Percentiles rank a stretch among this genome's conserved stretches.
These are phyloP conservation scores for Apotomis turbidana DNA, from an alignment of 2,888 invertebrate species.

Conservation along the genomic window DNA sequence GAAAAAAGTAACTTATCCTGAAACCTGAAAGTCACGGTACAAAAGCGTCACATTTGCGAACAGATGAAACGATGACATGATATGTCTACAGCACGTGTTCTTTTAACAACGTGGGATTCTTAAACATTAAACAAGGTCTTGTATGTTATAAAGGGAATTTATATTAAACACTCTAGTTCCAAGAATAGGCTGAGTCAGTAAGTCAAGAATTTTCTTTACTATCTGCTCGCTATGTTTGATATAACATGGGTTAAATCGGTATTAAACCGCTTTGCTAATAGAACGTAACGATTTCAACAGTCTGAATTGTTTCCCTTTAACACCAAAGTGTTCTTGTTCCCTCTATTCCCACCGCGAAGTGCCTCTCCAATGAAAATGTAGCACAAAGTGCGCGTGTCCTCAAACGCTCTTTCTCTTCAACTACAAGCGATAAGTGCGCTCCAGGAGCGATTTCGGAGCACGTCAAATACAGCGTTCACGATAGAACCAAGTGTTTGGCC, in stretches of 20 bases:
- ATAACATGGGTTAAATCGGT: neutral
- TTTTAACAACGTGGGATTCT: no score
- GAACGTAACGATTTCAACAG: neutral
- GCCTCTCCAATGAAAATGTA: constrained; percentile 30
- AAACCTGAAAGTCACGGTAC: neutral
- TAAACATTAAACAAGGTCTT: no score
- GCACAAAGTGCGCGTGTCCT: constrained; percentile 39
- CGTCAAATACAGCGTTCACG: constrained; percentile 66
- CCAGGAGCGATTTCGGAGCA: constrained; percentile 64
- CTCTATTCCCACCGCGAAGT: constrained; percentile 24
- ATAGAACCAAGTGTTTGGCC: constrained; percentile 63
- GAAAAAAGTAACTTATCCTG: neutral
- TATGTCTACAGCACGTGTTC: neutral
- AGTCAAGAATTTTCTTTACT: no score
- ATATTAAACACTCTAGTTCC: no score
- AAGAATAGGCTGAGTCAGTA: no score
- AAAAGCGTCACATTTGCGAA: neutral
- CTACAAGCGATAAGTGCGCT: constrained; percentile 57
- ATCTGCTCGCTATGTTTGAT: no score
- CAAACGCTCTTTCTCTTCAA: constrained; percentile 45
- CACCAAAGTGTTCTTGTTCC: constrained; percentile 20
- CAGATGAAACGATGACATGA: neutral
- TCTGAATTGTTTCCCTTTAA: constrained; percentile 1
- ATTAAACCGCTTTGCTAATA: constrained; percentile 3
- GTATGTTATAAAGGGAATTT: no score